Evolutionary conservation across 1,140 invertebrate genomes (phyloP), one percentile per base, ranked within the genome.

Genomic region (Heterodera schachtii): DNA sequence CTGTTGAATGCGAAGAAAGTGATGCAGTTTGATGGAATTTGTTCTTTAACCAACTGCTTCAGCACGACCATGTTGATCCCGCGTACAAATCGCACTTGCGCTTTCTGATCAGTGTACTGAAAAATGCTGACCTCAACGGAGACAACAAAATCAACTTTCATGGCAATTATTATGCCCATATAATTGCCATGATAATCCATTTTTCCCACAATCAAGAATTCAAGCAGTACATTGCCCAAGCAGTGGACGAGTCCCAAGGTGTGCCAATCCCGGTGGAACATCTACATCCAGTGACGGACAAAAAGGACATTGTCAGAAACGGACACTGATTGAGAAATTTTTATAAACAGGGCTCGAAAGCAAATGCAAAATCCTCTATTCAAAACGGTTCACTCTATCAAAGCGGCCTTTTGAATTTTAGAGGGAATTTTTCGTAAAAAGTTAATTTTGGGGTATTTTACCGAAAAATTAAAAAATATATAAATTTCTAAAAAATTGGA

Each of bases 111-210:
- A 77, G 84, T 43, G 85, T 89, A 7, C 83, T 90, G 21, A 87
- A 86, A 67, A 86, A 87, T 43, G 84, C 89, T 8, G 90, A 90
- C 70, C 88, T 90, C 47, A 89, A 90, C 80, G 89, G 89, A 21
- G 89, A 90, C 69, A 84, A 85, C 1, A 87, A 88, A 77, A 90
- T 90, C 57, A 86, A 87, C 78, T 90, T 90, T 78, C 89, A 90
- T 73, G 90, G 84, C 84, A 67, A 91, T 31, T 31, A 31, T 31
- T 31, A 31, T 31, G 19, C 49, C 16, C 49, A 73, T 1, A 43
- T 93, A 94, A 90, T 93, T 92, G 74, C 57, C 73, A n/a, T 85
- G 71, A 70, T 74, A 83, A 66, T 78, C 74, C 66, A 69, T 80
- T 75, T 79, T 31, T 31, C 31, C 31, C 31, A n/a, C 83, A n/a